Evolutionary conservation across 2,888 invertebrate species (phyloP), one percentile per base, ranked within the genome.

Genomic region (Torymus tubicola): DNA sequence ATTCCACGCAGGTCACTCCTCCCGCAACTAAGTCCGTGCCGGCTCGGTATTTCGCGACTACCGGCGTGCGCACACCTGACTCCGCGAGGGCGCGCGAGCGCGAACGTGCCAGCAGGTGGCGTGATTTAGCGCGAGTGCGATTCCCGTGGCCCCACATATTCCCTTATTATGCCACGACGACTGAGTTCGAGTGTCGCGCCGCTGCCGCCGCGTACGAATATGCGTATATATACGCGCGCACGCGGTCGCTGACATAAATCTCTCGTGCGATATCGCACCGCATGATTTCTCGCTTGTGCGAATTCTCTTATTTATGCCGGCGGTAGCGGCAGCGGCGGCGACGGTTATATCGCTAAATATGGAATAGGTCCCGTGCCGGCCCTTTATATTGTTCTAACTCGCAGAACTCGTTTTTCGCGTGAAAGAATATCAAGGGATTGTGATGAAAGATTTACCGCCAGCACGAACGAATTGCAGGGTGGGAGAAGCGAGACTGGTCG

Each of bases 301-400:
- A 73, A 80, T 71, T 80, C 80, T 75, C 80, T 80, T 80, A 80
- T 80, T 80, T 80, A 80, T 80, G 72, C 67, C 4, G n/a, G 31
- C 21, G 61, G n/a, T 42, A 14, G 18, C 52, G 31, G 4, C 53
- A 2, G n/a, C 21, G n/a, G 50, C 53, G 13, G 16, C 24, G 31
- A 10, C 31, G 10, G 21, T 8, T 42, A 42, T 42, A 42, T n/a
- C 65, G 72, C 78, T 78, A 78, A 78, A 78, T 78, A 78, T 78
- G 78, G 72, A 78, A 78, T 72, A 58, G 78, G 67, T 72, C 72
- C 72, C 67, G 57, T 57, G 77, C 24, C 76, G 77, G 14, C 64
- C 69, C 69, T 77, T 77, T 77, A 70, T 77, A 69, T 70, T 63
- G 14, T 72, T 42, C 67, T n/a, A 55, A 42, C 16, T 8, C 52